These are phyloP conservation scores for Stenoptilia bipunctidactyla DNA, from an alignment of 2,888 invertebrate genomes.

Conservation along the genomic window DNA sequence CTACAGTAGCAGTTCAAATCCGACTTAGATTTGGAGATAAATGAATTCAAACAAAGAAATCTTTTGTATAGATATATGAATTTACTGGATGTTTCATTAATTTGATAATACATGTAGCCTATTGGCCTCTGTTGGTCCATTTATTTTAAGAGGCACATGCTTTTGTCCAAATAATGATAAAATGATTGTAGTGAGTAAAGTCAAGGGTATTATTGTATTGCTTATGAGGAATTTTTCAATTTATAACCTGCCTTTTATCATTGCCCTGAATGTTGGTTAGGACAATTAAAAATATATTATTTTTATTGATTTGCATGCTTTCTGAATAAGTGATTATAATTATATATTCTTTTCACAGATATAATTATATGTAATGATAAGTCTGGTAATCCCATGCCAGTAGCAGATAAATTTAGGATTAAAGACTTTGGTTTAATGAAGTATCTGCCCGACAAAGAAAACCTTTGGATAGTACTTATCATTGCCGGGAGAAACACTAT, in stretches of 20 bases:
- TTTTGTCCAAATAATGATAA: too few relatives aligned
- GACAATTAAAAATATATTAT: constrained; percentile 6
- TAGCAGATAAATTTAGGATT: constrained; percentile 52
- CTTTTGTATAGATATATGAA: too few relatives aligned
- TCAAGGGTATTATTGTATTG: too few relatives aligned
- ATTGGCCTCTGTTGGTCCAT: too few relatives aligned
- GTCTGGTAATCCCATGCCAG: constrained; percentile 52
- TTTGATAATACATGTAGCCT: too few relatives aligned
- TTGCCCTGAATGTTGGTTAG: too few relatives aligned
- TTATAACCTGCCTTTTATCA: too few relatives aligned
- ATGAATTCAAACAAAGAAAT: background rate
- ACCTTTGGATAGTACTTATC: constrained; percentile 70
- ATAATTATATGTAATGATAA: constrained; percentile 72
- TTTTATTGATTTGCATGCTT: background rate
- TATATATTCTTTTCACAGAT: constrained; percentile 63
- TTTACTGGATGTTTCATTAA: too few relatives aligned
- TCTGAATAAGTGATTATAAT: background rate
- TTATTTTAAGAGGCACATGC: too few relatives aligned
- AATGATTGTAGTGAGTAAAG: too few relatives aligned
- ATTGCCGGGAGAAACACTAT: constrained; percentile 74
- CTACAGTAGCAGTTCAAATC: background rate
- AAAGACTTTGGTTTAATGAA: constrained; percentile 57
- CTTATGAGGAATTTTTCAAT: too few relatives aligned
- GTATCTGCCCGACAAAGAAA: constrained; percentile 31
- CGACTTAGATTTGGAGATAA: background rate